phyloP scores from a whole-genome alignment of 2,888 invertebrate genomes.

The Drosophila pullipes region DNA sequence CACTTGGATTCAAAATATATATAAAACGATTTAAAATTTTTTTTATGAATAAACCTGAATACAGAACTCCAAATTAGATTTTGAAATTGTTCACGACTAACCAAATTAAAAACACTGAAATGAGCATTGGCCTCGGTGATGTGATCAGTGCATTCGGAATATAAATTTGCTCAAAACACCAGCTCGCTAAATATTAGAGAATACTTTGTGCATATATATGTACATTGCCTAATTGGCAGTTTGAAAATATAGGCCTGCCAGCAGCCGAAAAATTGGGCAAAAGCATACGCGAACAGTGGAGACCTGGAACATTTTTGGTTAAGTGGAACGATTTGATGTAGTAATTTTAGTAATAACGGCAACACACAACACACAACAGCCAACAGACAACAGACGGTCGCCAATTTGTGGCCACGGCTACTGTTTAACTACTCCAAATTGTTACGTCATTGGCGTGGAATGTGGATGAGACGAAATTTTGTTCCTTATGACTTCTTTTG shows the following conservation, averaged over 20 bases:
- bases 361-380: slow-evolving; percentile 36
- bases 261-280: slow-evolving; percentile 42
- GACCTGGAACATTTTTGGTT: slow-evolving; percentile 62
- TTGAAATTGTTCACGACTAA: background rate
- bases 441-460: slow-evolving; percentile 70
- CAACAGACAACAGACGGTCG: slow-evolving; percentile 42
- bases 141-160: background rate
- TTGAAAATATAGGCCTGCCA: slow-evolving; percentile 35
- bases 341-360: slow-evolving; percentile 76
- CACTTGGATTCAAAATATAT: background rate
- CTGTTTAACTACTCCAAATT: slow-evolving; percentile 71
- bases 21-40: background rate
- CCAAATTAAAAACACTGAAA: background rate
- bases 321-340: slow-evolving; percentile 74
- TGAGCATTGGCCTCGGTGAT: background rate
- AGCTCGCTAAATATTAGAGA: slow-evolving; percentile 51
- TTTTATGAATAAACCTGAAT: background rate
- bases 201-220: slow-evolving; percentile 38
- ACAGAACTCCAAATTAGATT: background rate
- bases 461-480: slow-evolving; percentile 36
- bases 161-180: slow-evolving; percentile 4
- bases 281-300: slow-evolving; percentile 46
- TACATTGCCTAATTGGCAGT: slow-evolving; percentile 57
- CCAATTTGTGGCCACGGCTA: slow-evolving; percentile 66
- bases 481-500: slow-evolving; percentile 23